Evolutionary conservation across 2,797 vertebrate species (phyloP).

Genomic region (Bufotes viridis): DNA sequence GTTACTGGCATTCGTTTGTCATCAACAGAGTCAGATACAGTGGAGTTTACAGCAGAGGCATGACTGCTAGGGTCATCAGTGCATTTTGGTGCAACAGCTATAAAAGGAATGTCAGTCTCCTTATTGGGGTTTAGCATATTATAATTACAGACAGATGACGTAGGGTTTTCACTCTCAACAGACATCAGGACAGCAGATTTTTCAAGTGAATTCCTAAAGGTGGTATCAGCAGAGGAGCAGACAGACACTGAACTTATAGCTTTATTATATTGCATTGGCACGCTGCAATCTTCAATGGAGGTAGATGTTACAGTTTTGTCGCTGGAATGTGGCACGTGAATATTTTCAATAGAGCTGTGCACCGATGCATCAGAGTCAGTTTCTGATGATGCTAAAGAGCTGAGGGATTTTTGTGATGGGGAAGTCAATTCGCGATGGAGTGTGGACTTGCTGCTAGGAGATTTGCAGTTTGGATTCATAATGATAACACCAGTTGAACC

Average conservation of each 20-base stretch:
- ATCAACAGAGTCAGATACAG: conserved; percentile 66
- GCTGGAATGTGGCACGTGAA: conserved; percentile 75
- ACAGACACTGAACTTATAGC: conserved; percentile 75
- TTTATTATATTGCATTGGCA: conserved; percentile 79
- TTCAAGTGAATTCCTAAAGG: conserved; percentile 77
- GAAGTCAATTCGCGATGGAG: conserved; percentile 74
- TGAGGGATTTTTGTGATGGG: conserved; percentile 74
- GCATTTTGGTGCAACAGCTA: conserved; percentile 79
- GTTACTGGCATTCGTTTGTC: conserved; percentile 72
- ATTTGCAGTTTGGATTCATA: conserved; percentile 83
- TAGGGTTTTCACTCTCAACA: conserved; percentile 75
- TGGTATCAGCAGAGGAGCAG: conserved; percentile 78
- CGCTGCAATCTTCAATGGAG: conserved; percentile 79
- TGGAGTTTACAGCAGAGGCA: conserved; percentile 65
- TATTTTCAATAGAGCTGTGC: conserved; percentile 75
- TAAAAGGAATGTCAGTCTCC: conserved; percentile 74
- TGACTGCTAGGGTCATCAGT: conserved; percentile 70
- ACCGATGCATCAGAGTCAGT: conserved; percentile 73
- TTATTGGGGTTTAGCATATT: conserved; percentile 77
- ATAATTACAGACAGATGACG: conserved; percentile 75
- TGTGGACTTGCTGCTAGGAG: conserved; percentile 78
- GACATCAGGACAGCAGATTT: conserved; percentile 81
- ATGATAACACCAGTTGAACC: conserved; percentile 82
- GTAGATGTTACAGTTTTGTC: conserved; percentile 81
- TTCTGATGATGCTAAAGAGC: conserved; percentile 72